Percentiles rank a stretch among this genome's conserved stretches.
Evolutionary conservation across 2,888 invertebrate genomes (phyloP).

Genomic region (Drosophila bunnanda): DNA sequence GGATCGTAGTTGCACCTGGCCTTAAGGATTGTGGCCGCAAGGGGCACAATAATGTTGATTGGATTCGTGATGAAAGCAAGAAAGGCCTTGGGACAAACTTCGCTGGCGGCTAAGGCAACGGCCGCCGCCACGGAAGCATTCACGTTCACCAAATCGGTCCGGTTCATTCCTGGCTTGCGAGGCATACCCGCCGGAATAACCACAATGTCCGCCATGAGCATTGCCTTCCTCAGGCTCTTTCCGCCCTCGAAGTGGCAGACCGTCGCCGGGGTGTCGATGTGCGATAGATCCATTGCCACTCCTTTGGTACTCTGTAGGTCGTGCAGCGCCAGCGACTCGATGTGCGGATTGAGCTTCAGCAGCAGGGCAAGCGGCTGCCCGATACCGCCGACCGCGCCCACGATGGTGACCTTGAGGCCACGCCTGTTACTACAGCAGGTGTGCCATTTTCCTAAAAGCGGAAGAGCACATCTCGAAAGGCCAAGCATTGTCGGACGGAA

Average conservation of each 20-base stretch:
- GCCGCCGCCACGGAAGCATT: slow-evolving; percentile 97
- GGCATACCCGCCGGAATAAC: slow-evolving; percentile 98
- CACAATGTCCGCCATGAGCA: slow-evolving; percentile 92
- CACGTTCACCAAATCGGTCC: slow-evolving; percentile 97
- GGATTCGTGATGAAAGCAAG: slow-evolving; percentile 98
- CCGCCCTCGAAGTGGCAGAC: slow-evolving; percentile 87
- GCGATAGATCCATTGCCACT: slow-evolving; percentile 97
- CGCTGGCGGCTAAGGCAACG: slow-evolving; percentile 90
- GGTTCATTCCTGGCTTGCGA: slow-evolving; percentile 97
- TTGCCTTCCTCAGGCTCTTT: slow-evolving; percentile 86
- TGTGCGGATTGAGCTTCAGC: slow-evolving; percentile 93
- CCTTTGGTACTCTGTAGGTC: slow-evolving; percentile 96
- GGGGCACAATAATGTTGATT: slow-evolving; percentile 98
- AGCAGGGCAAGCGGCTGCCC: slow-evolving; percentile 97
- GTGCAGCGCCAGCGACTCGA: slow-evolving; percentile 93
- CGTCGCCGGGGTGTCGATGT: slow-evolving; percentile 93
- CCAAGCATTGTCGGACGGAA: slow-evolving; percentile 2
- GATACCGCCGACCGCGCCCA: slow-evolving; percentile 98
- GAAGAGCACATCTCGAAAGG: neutral
- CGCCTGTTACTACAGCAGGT: slow-evolving; percentile 45
- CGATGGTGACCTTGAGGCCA: slow-evolving; percentile 95
- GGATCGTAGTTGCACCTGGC: slow-evolving; percentile 91
- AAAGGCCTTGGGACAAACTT: slow-evolving; percentile 94
- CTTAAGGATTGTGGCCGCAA: slow-evolving; percentile 95
- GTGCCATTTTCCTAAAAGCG: no score